Evolutionary conservation across 2,113 vertebrate species (phyloP).

Genomic region (Ceyx cyanopectus): DNA sequence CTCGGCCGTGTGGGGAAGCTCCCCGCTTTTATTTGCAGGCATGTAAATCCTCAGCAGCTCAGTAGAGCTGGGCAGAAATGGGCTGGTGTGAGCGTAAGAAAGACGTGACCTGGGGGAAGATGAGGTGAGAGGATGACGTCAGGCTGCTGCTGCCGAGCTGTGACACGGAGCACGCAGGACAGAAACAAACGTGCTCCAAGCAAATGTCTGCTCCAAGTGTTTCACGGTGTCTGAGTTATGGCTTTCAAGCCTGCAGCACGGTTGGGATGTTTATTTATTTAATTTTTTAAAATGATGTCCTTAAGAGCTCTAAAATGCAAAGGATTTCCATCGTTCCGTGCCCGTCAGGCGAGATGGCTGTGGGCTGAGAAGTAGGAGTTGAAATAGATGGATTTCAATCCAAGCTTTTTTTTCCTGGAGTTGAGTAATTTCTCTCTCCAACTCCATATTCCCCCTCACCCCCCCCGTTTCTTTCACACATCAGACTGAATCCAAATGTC

Average conservation of each 20-base stretch:
- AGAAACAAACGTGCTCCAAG: neutral
- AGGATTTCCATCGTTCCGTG: neutral
- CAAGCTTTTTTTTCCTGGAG: neutral
- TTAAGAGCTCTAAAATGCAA: neutral
- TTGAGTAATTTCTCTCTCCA: constrained; percentile 4
- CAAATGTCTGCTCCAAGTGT: neutral
- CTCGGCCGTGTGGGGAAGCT: neutral
- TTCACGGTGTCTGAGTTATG: neutral
- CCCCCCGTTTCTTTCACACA: neutral
- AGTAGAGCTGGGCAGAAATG: neutral
- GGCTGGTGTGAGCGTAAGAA: neutral
- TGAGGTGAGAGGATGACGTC: neutral
- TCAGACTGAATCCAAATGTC: neutral
- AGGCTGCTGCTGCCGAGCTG: neutral
- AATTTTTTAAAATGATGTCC: neutral
- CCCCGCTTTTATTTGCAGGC: neutral
- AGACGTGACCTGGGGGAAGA: constrained; percentile 2
- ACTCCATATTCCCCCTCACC: neutral
- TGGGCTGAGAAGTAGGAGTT: constrained; percentile 38
- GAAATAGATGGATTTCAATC: constrained; percentile 18
- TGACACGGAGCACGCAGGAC: neutral
- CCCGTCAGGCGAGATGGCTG: neutral
- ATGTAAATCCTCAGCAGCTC: neutral
- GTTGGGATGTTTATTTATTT: neutral
- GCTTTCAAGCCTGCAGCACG: neutral